Conservation (phyloP, 1,140 invertebrate species). For the Brachionus rubens region DNA sequence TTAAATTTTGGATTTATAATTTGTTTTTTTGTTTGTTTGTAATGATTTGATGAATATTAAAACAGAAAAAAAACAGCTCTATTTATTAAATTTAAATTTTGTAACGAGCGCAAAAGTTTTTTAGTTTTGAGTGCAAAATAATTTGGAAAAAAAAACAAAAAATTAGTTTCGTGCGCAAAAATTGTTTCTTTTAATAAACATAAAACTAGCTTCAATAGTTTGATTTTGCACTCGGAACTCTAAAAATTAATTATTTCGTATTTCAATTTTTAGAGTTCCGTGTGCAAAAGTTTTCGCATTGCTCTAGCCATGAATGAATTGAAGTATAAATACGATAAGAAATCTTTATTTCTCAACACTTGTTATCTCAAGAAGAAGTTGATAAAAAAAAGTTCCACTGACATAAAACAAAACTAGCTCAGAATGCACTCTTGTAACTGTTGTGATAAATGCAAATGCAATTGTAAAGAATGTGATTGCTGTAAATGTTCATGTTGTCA, state of each 20-base stretch:
- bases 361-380: too few relatives aligned
- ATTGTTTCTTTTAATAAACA: neutral
- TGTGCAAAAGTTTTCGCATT: too few relatives aligned
- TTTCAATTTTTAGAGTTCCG: too few relatives aligned
- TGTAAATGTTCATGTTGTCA: constrained; percentile 17
- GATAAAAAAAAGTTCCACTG: neutral
- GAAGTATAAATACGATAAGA: neutral
- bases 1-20: neutral
- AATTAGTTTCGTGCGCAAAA: constrained; percentile 17
- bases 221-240: constrained; percentile 8
- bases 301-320: too few relatives aligned
- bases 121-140: neutral
- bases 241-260: too few relatives aligned
- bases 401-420: neutral
- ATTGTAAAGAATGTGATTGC: constrained; percentile 14
- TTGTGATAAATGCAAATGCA: constrained; percentile 27
- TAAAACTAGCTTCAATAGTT: neutral
- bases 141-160: neutral
- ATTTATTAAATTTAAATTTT: too few relatives aligned
- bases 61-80: neutral
- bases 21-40: neutral
- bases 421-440: constrained; percentile 23
- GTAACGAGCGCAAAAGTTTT: neutral
- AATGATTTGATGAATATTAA: neutral
- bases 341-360: too few relatives aligned